phyloP scores from a whole-genome alignment of 2,113 vertebrate genomes.

The Syngnathoides biaculeatus region DNA sequence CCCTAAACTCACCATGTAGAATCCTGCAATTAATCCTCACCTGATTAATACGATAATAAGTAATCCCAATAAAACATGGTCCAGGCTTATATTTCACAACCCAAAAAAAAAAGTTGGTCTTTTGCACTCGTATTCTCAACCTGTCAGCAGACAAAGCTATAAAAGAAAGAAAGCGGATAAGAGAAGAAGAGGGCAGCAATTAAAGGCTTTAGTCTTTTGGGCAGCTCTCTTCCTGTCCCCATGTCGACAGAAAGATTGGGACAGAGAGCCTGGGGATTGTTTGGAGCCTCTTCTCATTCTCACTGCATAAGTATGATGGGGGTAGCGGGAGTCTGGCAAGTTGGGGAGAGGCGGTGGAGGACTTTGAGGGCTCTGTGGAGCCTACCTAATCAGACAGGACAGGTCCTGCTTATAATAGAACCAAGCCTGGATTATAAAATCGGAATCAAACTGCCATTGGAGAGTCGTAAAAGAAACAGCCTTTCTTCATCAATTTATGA shows the following conservation, averaged over 20 bases:
- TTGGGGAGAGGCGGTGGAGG: slow-evolving; percentile 43
- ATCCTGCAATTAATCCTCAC: background rate
- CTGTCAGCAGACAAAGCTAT: background rate
- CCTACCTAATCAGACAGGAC: slow-evolving; percentile 88
- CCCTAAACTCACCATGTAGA: background rate
- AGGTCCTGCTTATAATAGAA: slow-evolving; percentile 87
- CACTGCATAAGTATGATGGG: slow-evolving; percentile 58
- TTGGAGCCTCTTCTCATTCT: slow-evolving; percentile 60
- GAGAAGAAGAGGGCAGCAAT: slow-evolving; percentile 1
- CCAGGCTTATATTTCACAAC: background rate
- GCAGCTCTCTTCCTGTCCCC: slow-evolving; percentile 17
- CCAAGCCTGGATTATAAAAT: slow-evolving; percentile 85
- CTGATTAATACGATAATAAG: background rate
- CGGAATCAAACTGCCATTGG: slow-evolving; percentile 81
- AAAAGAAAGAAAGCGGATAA: background rate
- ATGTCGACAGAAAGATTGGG: slow-evolving; percentile 11
- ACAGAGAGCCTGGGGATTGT: slow-evolving; percentile 35
- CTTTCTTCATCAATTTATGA: slow-evolving; percentile 88
- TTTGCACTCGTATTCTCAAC: background rate
- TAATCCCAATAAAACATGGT: background rate
- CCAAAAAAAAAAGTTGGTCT: background rate
- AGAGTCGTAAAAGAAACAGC: slow-evolving; percentile 76
- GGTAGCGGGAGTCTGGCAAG: slow-evolving; percentile 39
- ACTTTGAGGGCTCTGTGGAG: slow-evolving; percentile 71
- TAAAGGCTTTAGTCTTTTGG: slow-evolving; percentile 53